phyloP scores from a whole-genome alignment of 2,113 vertebrate species.

The Dunckerocampus dactyliophorus region DNA sequence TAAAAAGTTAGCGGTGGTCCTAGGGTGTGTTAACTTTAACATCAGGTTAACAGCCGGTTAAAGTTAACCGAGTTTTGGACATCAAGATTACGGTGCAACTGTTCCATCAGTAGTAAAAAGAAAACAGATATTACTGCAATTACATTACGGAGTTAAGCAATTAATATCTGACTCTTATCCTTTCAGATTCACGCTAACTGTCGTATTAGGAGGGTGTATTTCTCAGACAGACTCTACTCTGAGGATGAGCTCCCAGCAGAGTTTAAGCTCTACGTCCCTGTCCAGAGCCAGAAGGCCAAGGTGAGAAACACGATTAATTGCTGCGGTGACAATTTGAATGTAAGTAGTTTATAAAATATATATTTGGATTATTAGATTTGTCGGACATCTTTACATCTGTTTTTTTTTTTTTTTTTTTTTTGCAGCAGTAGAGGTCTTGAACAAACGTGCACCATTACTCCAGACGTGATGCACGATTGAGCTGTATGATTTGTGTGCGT shows the following conservation, averaged over 20 bases:
- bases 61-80: no score
- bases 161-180: background rate
- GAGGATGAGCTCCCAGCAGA: conserved; percentile 96
- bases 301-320: conserved; percentile 58
- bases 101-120: no score
- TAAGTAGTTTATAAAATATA: background rate
- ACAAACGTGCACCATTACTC: background rate
- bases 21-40: no score
- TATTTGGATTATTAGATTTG: background rate
- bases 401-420: background rate
- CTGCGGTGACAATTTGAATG: background rate
- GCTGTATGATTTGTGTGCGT: background rate
- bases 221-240: conserved; percentile 94
- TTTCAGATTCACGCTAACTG: conserved; percentile 94
- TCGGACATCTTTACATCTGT: background rate
- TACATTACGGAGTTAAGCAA: no score
- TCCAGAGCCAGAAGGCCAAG: conserved; percentile 91
- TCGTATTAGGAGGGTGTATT: conserved; percentile 92
- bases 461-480: background rate
- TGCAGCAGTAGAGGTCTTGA: conserved; percentile 2
- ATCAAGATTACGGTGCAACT: no score
- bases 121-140: no score
- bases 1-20: no score
- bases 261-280: conserved; percentile 93
- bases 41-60: no score